Conservation (phyloP, 2,888 invertebrate genomes). For the Harmothoe impar region DNA sequence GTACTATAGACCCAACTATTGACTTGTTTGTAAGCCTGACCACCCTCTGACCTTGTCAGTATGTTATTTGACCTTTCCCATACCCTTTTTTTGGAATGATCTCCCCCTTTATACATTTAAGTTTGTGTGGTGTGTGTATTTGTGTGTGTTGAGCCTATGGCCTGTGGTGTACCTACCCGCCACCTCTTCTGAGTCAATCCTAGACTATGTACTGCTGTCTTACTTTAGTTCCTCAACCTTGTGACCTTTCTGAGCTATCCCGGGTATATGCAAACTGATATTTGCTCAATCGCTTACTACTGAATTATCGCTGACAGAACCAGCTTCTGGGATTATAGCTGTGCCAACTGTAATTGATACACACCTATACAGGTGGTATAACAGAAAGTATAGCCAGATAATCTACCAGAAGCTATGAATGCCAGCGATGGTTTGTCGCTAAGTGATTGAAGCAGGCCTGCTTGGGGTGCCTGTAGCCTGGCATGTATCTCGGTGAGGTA, state of each 20-base stretch:
- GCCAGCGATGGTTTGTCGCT: too few species aligned
- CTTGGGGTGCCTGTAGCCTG: too few species aligned
- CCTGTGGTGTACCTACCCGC: not conserved
- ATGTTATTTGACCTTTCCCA: not conserved
- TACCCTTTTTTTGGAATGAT: not conserved
- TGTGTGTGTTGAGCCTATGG: not conserved
- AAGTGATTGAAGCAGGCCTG: too few species aligned
- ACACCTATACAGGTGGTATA: too few species aligned
- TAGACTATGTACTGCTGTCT: not conserved
- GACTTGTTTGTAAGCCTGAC: constrained; percentile 23
- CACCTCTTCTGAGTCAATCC: not conserved
- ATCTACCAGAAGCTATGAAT: too few species aligned
- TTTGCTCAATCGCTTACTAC: too few species aligned
- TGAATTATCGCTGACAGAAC: too few species aligned
- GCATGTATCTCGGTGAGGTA: too few species aligned
- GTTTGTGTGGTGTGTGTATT: not conserved
- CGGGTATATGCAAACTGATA: too few species aligned
- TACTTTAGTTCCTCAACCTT: not conserved
- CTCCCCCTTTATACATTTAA: not conserved
- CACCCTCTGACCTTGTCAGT: not conserved
- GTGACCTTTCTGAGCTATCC: not conserved
- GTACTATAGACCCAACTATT: constrained; percentile 4
- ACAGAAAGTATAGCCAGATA: too few species aligned
- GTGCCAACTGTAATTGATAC: too few species aligned
- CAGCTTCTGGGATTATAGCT: too few species aligned